A percentile compares a stretch with the other conserved stretches of the same genome.
Conservation (phyloP, 37 sponge, comb jelly and placozoan species). For the Cliona cf. orientalis region DNA sequence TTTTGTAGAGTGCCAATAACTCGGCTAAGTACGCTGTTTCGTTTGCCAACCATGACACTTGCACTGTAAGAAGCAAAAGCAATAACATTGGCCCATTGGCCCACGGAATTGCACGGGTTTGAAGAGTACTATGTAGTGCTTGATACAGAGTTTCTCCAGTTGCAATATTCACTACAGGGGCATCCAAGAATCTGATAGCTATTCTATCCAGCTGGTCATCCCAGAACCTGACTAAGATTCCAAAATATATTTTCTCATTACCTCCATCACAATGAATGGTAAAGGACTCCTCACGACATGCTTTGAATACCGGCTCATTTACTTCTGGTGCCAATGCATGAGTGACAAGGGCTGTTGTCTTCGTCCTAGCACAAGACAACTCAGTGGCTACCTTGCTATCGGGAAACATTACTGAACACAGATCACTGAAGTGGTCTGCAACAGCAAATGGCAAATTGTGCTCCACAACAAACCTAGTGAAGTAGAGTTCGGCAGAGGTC, state of each 20-base stretch:
- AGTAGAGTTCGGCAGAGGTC: no score
- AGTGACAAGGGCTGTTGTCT: background rate
- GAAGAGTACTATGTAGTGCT: no score
- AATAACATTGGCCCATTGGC: no score
- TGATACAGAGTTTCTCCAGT: background rate
- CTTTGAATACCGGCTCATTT: background rate
- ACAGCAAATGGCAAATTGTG: constrained; percentile 10
- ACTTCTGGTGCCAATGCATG: background rate
- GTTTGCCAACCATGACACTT: no score
- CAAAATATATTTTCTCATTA: background rate
- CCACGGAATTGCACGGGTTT: no score
- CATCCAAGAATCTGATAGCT: background rate
- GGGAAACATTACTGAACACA: constrained; percentile 1
- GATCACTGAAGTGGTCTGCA: constrained; percentile 8
- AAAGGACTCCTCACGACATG: background rate
- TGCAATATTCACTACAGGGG: background rate
- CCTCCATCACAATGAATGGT: constrained; percentile 19
- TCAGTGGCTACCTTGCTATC: constrained; percentile 1
- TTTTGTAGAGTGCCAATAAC: no score
- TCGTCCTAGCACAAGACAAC: background rate
- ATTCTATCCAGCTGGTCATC: background rate
- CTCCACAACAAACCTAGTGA: constrained; percentile 3
- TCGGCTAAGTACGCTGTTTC: no score
- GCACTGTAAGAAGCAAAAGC: no score
- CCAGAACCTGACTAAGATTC: background rate